Conservation (phyloP, 1,140 invertebrate genomes). For the Hycleus phaleratus region DNA sequence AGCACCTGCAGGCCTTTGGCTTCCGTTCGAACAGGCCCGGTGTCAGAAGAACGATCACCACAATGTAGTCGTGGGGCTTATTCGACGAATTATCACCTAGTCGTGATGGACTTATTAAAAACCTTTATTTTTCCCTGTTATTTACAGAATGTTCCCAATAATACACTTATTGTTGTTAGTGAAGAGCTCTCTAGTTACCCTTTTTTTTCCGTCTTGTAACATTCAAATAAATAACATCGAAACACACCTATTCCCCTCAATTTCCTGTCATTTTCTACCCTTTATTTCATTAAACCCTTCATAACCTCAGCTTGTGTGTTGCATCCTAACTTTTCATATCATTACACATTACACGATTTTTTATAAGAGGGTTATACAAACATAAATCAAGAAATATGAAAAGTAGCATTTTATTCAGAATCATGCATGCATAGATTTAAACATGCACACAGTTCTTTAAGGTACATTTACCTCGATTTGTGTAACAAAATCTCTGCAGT, state of each 20-base stretch:
- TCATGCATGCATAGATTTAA: no score
- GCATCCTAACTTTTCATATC: slow-evolving; percentile 3
- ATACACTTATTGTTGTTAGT: not conserved
- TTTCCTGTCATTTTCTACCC: slow-evolving; percentile 18
- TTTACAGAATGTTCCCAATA: not conserved
- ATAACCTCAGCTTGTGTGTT: slow-evolving; percentile 11
- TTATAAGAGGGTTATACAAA: slow-evolving; percentile 1
- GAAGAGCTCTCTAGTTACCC: not conserved
- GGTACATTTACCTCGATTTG: no score
- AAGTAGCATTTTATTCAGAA: no score
- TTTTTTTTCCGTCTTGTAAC: not conserved
- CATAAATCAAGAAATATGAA: slow-evolving; percentile 16
- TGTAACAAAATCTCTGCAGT: no score
- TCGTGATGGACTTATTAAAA: not conserved
- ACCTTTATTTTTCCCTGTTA: not conserved
- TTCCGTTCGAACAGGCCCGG: no score
- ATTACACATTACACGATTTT: slow-evolving; percentile 14
- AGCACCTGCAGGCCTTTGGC: no score
- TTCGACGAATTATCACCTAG: no score
- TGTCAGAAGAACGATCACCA: no score
- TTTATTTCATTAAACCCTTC: slow-evolving; percentile 12
- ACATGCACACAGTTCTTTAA: no score
- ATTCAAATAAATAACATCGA: slow-evolving; percentile 16
- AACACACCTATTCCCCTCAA: slow-evolving; percentile 18
- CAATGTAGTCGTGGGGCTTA: no score